Conservation (phyloP, 2,888 invertebrate species). For the Campaea margaritaria region DNA sequence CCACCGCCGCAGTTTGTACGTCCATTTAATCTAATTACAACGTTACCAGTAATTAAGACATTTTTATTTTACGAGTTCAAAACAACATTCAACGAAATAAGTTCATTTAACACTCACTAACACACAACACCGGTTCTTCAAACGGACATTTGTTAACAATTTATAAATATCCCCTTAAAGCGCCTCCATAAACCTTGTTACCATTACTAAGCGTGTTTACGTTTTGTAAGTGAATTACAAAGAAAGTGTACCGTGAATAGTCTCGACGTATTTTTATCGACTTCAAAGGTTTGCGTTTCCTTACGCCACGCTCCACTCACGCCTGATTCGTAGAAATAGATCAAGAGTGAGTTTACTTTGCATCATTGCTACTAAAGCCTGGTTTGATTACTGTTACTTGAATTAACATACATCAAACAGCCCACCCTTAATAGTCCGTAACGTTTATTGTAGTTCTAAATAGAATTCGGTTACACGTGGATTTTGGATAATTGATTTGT, state of each 20-base stretch:
- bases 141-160: slow-evolving; percentile 16
- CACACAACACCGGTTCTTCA: slow-evolving; percentile 4
- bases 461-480: too few species aligned
- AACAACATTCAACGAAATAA: background rate
- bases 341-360: slow-evolving; percentile 5
- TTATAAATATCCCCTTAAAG: slow-evolving; percentile 14
- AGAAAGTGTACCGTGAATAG: slow-evolving; percentile 13
- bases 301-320: background rate
- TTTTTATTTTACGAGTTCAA: background rate
- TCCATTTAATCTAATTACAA: too few species aligned
- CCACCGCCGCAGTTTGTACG: too few species aligned
- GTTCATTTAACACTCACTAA: background rate
- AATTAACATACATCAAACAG: too few species aligned
- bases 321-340: slow-evolving; percentile 16
- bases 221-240: slow-evolving; percentile 22
- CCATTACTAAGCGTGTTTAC: slow-evolving; percentile 9
- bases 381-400: too few species aligned
- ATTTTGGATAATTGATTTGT: too few species aligned
- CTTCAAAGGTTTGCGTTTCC: slow-evolving; percentile 17
- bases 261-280: slow-evolving; percentile 9
- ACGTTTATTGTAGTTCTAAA: too few species aligned
- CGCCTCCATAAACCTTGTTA: slow-evolving; percentile 25
- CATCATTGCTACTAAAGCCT: too few species aligned
- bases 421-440: too few species aligned
- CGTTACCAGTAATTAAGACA: too few species aligned